phyloP scores from a whole-genome alignment of 2,113 vertebrate genomes.

The Microcebus tavaratra region DNA sequence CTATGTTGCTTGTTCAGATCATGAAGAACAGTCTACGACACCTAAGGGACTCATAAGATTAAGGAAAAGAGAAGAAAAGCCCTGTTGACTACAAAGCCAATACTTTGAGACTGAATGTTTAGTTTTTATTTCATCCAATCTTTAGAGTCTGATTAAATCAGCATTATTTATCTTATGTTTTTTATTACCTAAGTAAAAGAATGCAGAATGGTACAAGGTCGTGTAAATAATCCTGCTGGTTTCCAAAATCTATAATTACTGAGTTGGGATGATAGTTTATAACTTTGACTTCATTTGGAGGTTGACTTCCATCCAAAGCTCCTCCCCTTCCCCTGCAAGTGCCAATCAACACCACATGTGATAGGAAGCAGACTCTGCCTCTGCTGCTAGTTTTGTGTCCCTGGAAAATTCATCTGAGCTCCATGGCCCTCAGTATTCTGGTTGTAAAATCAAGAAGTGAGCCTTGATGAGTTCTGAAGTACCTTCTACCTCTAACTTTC shows the following conservation, averaged over 20 bases:
- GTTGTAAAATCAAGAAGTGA: neutral
- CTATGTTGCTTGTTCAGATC: neutral
- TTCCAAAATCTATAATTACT: neutral
- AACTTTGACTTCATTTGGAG: neutral
- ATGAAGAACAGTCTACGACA: neutral
- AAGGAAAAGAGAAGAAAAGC: neutral
- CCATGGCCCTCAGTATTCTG: neutral
- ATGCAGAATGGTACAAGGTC: neutral
- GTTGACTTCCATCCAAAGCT: neutral
- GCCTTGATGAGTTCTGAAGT: neutral
- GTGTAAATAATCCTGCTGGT: neutral
- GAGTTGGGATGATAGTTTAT: neutral
- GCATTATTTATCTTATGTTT: neutral
- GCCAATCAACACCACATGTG: neutral
- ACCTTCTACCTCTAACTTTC: neutral
- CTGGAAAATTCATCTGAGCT: neutral
- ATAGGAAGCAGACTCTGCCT: neutral
- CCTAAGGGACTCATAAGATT: neutral
- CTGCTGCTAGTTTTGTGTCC: neutral
- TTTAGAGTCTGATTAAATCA: neutral
- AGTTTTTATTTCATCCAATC: neutral
- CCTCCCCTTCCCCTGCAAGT: neutral
- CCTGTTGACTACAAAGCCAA: neutral
- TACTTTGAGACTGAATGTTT: neutral
- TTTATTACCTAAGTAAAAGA: neutral